These are phyloP conservation scores for Rhinoderma darwinii DNA, from an alignment of 2,113 vertebrate genomes.

Conservation along the genomic window DNA sequence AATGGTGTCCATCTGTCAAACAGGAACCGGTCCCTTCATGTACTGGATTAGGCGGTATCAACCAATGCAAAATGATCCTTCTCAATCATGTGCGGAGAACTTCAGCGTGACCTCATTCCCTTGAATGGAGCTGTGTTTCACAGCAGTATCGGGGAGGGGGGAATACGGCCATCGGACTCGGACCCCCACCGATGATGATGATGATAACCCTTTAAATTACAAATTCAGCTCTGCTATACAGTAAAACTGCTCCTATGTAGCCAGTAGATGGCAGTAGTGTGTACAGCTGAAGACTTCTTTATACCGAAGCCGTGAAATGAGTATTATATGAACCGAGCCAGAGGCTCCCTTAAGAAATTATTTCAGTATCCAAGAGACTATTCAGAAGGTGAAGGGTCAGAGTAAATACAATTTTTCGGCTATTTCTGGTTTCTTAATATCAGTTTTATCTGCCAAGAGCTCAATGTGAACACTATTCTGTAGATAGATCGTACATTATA, in stretches of 20 bases:
- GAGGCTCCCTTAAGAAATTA: not conserved
- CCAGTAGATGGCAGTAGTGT: conserved; percentile 15
- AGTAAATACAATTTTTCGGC: conserved; percentile 19
- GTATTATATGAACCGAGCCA: not conserved
- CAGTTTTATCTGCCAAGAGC: not conserved
- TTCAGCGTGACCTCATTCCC: no score
- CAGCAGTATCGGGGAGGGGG: no score
- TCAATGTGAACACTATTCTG: not conserved
- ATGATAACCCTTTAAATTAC: not conserved
- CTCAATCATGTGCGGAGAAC: no score
- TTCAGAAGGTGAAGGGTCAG: not conserved
- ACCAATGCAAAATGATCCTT: no score
- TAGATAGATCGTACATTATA: not conserved
- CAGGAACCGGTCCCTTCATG: no score
- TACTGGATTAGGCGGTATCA: no score
- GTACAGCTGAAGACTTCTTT: not conserved
- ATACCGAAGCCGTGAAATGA: not conserved
- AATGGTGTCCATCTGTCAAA: no score
- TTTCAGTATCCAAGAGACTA: not conserved
- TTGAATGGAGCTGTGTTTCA: no score
- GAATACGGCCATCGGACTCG: no score
- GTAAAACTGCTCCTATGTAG: not conserved
- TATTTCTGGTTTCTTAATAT: conserved; percentile 34
- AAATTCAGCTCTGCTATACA: not conserved
- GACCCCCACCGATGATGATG: no score